Evolutionary conservation across 2,888 invertebrate species (phyloP).

Genomic region (Aspidiotus destructor): DNA sequence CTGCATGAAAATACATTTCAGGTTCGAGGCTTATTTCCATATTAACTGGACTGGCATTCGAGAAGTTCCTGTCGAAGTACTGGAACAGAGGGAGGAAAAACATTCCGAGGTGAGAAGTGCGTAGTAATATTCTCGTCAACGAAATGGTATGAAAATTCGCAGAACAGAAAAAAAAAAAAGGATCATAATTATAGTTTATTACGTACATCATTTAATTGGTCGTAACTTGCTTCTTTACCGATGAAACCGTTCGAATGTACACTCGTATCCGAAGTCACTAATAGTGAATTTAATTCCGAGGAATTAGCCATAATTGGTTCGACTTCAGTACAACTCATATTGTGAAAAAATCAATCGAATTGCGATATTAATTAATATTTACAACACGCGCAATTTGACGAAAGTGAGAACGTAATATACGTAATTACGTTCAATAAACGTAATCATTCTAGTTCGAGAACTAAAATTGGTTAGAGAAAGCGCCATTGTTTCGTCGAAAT

Average conservation of each 20-base stretch:
- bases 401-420: not conserved
- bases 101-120: not conserved
- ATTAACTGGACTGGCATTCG: slow-evolving; percentile 26
- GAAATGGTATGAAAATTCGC: not conserved
- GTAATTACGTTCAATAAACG: slow-evolving; percentile 6
- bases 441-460: not conserved
- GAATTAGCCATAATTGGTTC: slow-evolving; percentile 16
- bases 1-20: slow-evolving; percentile 27
- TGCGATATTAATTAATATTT: not conserved
- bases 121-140: not conserved
- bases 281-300: slow-evolving; percentile 16
- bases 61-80: slow-evolving; percentile 23
- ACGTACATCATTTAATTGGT: slow-evolving; percentile 15
- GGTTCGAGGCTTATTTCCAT: slow-evolving; percentile 30
- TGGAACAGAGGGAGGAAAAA: not conserved
- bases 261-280: slow-evolving; percentile 7
- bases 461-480: not conserved
- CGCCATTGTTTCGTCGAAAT: slow-evolving; percentile 24
- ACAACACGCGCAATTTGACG: not conserved
- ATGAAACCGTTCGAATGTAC: slow-evolving; percentile 12
- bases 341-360: no score
- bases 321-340: slow-evolving; percentile 27
- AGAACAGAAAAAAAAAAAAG: not conserved
- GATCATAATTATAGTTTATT: not conserved
- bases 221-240: slow-evolving; percentile 13